Percentiles rank a stretch among this genome's conserved stretches.
Conservation (phyloP, 1,140 invertebrate genomes). For the Uloborus diversus region DNA sequence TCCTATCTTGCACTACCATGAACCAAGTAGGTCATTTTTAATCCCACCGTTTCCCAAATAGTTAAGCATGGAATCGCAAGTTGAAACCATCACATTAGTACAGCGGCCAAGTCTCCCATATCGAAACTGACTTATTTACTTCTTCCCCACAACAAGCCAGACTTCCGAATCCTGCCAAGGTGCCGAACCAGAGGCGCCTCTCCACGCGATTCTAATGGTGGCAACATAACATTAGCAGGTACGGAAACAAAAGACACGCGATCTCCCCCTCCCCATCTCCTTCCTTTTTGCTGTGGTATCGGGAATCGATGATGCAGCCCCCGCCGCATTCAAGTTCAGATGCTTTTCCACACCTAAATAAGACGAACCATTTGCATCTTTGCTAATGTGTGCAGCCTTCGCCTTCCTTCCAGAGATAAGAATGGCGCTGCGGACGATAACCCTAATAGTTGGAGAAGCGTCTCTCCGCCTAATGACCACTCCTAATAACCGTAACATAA, state of each 20-base stretch:
- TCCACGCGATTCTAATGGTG: slow-evolving; percentile 32
- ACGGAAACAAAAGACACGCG: slow-evolving; percentile 19
- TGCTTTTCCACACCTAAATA: neutral
- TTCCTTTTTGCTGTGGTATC: neutral
- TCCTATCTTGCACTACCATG: too few species aligned
- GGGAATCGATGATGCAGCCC: neutral
- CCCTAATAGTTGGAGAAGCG: neutral
- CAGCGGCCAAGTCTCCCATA: too few species aligned
- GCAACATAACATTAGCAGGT: slow-evolving; percentile 26
- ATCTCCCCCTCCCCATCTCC: neutral
- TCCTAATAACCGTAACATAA: neutral
- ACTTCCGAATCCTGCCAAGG: too few species aligned
- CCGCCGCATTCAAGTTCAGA: neutral
- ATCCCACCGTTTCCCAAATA: too few species aligned
- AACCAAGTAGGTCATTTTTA: too few species aligned
- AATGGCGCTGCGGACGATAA: neutral
- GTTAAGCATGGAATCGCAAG: too few species aligned
- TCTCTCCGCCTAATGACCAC: neutral
- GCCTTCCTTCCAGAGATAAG: neutral
- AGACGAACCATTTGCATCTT: slow-evolving; percentile 24
- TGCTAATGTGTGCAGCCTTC: neutral
- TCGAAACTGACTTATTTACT: too few species aligned
- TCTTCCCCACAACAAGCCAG: too few species aligned
- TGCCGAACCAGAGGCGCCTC: too few species aligned
- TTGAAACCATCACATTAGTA: too few species aligned